These are phyloP conservation scores for Daphoenositta chrysoptera DNA, from an alignment of 2,113 vertebrate species.

Conservation along the genomic window DNA sequence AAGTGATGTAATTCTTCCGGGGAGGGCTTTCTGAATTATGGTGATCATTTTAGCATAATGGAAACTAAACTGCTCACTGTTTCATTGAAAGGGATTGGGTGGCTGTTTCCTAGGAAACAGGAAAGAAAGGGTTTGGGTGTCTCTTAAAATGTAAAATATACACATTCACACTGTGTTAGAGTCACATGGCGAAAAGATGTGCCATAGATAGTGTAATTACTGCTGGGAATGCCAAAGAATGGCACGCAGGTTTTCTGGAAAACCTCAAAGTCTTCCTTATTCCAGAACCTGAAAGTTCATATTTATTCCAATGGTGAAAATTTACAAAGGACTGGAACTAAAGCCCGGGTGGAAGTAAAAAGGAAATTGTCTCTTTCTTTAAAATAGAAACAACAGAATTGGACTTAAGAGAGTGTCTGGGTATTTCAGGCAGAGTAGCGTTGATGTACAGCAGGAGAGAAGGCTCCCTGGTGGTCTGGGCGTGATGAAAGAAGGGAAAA, in stretches of 20 bases:
- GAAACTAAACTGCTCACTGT: neutral
- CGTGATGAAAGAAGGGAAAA: neutral
- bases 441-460: neutral
- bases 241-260: neutral
- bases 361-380: neutral
- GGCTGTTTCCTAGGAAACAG: slow-evolving; percentile 35
- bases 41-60: slow-evolving; percentile 6
- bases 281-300: neutral
- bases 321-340: neutral
- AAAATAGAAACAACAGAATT: neutral
- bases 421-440: neutral
- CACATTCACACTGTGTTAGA: neutral
- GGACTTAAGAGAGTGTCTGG: neutral
- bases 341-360: neutral
- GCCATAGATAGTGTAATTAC: neutral
- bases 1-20: neutral
- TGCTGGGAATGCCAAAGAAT: neutral
- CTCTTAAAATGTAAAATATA: slow-evolving; percentile 12
- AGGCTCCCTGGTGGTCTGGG: neutral
- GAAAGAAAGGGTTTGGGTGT: neutral
- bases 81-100: neutral
- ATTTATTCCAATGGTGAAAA: neutral
- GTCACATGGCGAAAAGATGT: neutral
- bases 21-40: neutral
- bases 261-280: neutral